Conservation (phyloP, 1,140 invertebrate genomes). For the Ctenoplectra terminalis region DNA sequence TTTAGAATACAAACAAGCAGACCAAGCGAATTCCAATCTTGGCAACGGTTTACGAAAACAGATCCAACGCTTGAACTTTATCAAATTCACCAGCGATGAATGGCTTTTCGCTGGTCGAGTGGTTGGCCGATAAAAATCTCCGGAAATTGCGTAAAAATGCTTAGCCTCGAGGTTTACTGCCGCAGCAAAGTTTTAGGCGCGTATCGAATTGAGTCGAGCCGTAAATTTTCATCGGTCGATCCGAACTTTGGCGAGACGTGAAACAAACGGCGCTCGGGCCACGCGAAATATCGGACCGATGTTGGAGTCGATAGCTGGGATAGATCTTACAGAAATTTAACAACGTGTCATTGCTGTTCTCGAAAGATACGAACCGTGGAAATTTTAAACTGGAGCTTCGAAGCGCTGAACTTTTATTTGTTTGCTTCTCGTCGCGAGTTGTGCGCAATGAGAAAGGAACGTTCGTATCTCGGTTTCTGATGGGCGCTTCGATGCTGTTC, state of each 20-base stretch:
- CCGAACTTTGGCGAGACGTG: neutral
- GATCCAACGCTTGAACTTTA: slow-evolving; percentile 21
- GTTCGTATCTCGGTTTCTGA: too few relatives aligned
- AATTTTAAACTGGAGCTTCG: too few relatives aligned
- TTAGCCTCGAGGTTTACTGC: neutral
- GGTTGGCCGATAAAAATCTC: slow-evolving; percentile 2
- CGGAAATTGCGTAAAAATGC: neutral
- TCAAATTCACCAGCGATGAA: slow-evolving; percentile 8
- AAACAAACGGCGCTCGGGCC: neutral
- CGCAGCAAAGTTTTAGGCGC: neutral
- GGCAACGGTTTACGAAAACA: slow-evolving; percentile 37
- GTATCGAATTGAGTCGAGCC: neutral
- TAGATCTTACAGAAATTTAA: neutral
- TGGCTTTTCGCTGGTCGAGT: too few relatives aligned
- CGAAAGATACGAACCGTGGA: too few relatives aligned
- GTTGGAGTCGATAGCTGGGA: neutral
- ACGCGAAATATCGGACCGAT: neutral
- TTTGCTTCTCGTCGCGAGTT: too few relatives aligned
- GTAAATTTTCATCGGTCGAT: neutral
- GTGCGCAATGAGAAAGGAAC: too few relatives aligned
- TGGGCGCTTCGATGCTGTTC: too few relatives aligned
- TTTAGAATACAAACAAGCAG: slow-evolving; percentile 25
- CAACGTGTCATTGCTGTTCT: neutral
- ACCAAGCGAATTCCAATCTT: neutral
- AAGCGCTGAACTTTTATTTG: too few relatives aligned